phyloP scores from a whole-genome alignment of 2,888 invertebrate species.

The Hirtodrosophila cameraria region DNA sequence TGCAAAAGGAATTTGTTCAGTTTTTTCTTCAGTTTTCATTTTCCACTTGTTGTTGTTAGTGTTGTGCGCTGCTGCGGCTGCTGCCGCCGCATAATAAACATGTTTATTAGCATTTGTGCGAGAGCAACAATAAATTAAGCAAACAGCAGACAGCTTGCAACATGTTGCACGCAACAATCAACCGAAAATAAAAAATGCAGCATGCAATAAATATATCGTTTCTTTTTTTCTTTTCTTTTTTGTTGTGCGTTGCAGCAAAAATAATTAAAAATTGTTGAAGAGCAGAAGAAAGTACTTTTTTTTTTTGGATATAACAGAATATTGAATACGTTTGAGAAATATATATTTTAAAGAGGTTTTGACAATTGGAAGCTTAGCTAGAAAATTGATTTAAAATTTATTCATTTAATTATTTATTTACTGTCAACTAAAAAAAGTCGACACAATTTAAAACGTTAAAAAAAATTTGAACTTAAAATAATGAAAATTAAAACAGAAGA shows the following conservation, averaged over 20 bases:
- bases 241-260: slow-evolving; percentile 24
- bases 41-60: slow-evolving; percentile 40
- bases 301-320: not conserved
- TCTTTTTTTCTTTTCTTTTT: not conserved
- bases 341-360: not conserved
- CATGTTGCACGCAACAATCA: slow-evolving; percentile 77
- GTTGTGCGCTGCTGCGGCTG: not conserved
- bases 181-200: slow-evolving; percentile 55
- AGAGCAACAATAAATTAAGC: slow-evolving; percentile 71
- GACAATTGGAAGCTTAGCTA: too few relatives aligned
- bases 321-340: slow-evolving; percentile 10
- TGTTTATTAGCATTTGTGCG: slow-evolving; percentile 75
- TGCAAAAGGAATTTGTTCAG: slow-evolving; percentile 38
- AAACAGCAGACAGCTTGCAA: slow-evolving; percentile 59
- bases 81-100: slow-evolving; percentile 72
- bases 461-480: too few relatives aligned
- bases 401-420: too few relatives aligned
- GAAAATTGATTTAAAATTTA: too few relatives aligned
- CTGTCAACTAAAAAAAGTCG: too few relatives aligned
- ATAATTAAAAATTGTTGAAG: slow-evolving; percentile 42
- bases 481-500: too few relatives aligned
- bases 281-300: slow-evolving; percentile 1
- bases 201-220: slow-evolving; percentile 60
- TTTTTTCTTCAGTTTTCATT: slow-evolving; percentile 36
- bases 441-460: too few relatives aligned